A percentile compares a stretch with the other conserved stretches of the same genome.
phyloP scores from a whole-genome alignment of 2,888 invertebrate species.

The Busseola fusca region DNA sequence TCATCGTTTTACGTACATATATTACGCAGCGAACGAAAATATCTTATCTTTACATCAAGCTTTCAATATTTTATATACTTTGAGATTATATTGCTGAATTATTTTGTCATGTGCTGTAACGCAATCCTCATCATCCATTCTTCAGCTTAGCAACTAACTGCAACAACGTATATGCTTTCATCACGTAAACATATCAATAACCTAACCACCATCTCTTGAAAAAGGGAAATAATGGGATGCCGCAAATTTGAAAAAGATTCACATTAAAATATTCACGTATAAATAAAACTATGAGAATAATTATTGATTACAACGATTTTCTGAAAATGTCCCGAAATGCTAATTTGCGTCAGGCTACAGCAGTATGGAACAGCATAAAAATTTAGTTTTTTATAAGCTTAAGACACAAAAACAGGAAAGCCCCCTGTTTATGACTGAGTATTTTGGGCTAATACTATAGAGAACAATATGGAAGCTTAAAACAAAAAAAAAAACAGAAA shows the following conservation, averaged over 20 bases:
- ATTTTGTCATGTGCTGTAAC: neutral
- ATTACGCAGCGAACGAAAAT: slow-evolving; percentile 11
- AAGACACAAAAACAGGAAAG: neutral
- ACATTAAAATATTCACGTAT: too few species aligned
- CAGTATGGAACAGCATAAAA: neutral
- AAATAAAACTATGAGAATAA: neutral
- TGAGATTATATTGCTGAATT: slow-evolving; percentile 8
- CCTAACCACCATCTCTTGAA: too few species aligned
- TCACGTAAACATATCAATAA: too few species aligned
- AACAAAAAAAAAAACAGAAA: too few species aligned
- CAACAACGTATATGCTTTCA: neutral
- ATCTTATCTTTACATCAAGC: slow-evolving; percentile 10
- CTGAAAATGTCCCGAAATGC: neutral
- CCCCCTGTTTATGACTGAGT: neutral
- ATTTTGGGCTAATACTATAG: neutral
- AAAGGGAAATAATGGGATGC: too few species aligned
- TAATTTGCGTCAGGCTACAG: neutral
- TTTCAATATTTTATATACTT: slow-evolving; percentile 19
- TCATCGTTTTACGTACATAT: slow-evolving; percentile 14
- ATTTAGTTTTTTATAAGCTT: neutral
- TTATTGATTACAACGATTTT: neutral
- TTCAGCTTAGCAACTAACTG: neutral
- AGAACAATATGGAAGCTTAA: neutral
- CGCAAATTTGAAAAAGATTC: too few species aligned
- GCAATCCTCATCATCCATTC: neutral